Evolutionary conservation across 1,140 invertebrate genomes (phyloP).

Genomic region (Zaprionus lachaisei): DNA sequence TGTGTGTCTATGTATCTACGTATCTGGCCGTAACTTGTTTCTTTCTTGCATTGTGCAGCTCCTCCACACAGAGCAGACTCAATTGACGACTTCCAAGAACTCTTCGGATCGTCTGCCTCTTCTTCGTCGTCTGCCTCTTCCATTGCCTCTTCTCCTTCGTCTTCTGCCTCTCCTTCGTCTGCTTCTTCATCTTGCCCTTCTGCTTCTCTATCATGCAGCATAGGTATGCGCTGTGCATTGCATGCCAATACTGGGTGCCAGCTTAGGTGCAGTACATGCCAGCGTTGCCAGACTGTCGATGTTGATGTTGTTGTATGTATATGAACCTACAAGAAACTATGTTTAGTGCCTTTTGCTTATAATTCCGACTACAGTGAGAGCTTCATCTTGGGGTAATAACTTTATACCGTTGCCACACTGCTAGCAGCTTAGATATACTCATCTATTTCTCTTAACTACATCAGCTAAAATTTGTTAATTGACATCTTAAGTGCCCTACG

Average conservation of each 20-base stretch:
- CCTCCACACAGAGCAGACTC: slow-evolving; percentile 43
- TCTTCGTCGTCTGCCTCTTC: slow-evolving; percentile 1
- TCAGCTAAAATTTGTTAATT: not conserved
- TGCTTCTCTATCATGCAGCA: not conserved
- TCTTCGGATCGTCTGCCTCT: slow-evolving; percentile 35
- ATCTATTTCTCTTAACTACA: not conserved
- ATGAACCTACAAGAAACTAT: too few relatives aligned
- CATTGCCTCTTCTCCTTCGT: slow-evolving; percentile 30
- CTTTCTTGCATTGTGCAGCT: slow-evolving; percentile 43
- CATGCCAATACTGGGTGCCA: slow-evolving; percentile 19
- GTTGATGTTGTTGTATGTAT: not conserved
- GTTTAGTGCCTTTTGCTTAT: not conserved
- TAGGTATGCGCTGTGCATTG: slow-evolving; percentile 25
- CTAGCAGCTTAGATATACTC: not conserved
- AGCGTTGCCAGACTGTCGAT: slow-evolving; percentile 1
- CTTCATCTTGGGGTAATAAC: not conserved
- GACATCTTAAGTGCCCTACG: not conserved
- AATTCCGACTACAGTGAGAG: not conserved
- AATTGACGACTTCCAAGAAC: slow-evolving; percentile 71
- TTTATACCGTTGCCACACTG: slow-evolving; percentile 20
- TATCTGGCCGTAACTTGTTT: slow-evolving; percentile 45
- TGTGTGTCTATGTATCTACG: slow-evolving; percentile 5
- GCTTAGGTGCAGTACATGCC: slow-evolving; percentile 25
- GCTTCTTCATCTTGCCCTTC: not conserved
- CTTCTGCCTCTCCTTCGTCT: not conserved